Base-by-base conservation (phyloP, 2,888 invertebrate genomes). In the Hoplodrina blanda region DNA sequence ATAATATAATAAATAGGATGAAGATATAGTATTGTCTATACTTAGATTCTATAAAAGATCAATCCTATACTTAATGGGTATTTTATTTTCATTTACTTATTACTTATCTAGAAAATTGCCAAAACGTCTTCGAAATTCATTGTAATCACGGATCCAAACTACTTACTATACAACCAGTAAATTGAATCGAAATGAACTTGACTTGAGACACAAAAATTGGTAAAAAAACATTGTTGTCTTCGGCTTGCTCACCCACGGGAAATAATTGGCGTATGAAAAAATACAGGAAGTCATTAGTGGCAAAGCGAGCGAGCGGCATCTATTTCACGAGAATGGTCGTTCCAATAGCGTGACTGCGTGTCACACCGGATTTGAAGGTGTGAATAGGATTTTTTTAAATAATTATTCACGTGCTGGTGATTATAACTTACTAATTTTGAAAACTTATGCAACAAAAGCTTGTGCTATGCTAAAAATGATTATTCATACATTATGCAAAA, bases 271-370 rank as follows among this genome's bases (percentile, higher is more conserved):
- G 85, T 91, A 92, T 91, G 92, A 93, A 94, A 94, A 95, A 94
- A 93, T 91, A 92, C 95, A 93, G 95, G 95, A 95, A 95, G 94
- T 95, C 94, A 93, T 95, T 95, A 95, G 94, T 92, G 92, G 92
- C 90, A 87, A 91, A 93, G 90, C 91, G 91, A 91, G 90, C 90
- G 89, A 91, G 90, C 90, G 89, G 94, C 91, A 90, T 92, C 94
- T 93, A 93, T 94, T 93, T 92, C 91, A 93, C 91, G 89, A 91
- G 90, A 91, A 90, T 87, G 86, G 87, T 87, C 81, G 83, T 82
- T 81, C 76, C 74, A 69, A 80, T 81, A 74, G 87, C 85, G 84
- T 74, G 82, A 67, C 75, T 78, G 86, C 71, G 62, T 78, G 67
- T 94, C 79, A 93, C 94, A 95, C 94, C 89, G 91, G 63, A 64